phyloP scores from a whole-genome alignment of 2,113 vertebrate genomes.

The Lycocorax pyrrhopterus region DNA sequence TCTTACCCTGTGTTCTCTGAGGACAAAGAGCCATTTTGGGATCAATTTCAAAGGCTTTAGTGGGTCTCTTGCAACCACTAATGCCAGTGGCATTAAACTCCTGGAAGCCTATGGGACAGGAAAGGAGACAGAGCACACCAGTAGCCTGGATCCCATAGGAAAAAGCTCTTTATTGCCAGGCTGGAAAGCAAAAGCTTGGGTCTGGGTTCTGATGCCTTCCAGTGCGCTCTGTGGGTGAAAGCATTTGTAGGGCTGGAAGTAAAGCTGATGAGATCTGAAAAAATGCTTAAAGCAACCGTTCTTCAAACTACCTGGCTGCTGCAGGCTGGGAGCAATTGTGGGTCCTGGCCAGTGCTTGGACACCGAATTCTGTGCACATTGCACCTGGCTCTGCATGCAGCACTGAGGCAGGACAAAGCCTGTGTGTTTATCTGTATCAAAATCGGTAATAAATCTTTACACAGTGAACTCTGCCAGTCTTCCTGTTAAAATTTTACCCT shows the following conservation, averaged over 20 bases:
- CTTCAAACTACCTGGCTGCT: background rate
- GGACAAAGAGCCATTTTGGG: background rate
- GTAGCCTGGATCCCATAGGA: background rate
- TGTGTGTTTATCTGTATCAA: background rate
- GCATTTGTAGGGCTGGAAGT: background rate
- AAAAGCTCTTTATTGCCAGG: background rate
- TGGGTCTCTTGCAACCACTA: background rate
- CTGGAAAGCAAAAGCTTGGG: background rate
- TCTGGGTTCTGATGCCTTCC: background rate
- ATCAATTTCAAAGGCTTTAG: background rate
- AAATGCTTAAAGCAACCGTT: background rate
- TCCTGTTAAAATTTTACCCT: conserved; percentile 5
- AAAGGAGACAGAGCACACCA: background rate
- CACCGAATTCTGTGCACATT: background rate
- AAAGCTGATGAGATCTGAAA: background rate
- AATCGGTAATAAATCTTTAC: background rate
- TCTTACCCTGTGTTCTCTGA: background rate
- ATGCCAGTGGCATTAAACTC: background rate
- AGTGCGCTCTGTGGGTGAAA: background rate
- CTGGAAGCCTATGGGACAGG: background rate
- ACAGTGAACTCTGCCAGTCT: background rate
- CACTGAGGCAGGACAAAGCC: background rate
- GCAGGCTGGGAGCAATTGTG: background rate
- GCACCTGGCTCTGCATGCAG: background rate
- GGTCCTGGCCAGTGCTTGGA: background rate